Base-by-base conservation (phyloP, 2,113 vertebrate genomes). In the Argyrosomus japonicus region DNA sequence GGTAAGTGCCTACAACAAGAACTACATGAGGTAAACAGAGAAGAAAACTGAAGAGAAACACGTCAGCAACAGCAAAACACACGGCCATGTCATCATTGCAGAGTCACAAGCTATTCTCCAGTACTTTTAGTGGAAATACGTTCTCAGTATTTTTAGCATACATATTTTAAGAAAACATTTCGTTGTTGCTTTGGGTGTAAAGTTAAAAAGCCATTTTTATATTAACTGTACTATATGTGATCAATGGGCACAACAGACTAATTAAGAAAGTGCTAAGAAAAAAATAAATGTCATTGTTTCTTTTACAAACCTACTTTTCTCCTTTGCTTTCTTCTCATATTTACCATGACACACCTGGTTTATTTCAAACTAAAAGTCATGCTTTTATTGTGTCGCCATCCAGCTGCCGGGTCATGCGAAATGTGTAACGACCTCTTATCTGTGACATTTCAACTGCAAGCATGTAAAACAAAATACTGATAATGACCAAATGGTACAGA, bases 121-220 rank as follows among this genome's bases (percentile, higher is more conserved):
- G 88, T 93, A 92, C 80, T 86, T 87, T 93, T 90, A 94, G 91
- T 94, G 93, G 81, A 93, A 94, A 92, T 93, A 90, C 89, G 91
- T 92, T 92, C 87, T 91, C 92, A 92, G 93, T 94, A 93, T 95
- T 95, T 95, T 95, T 91, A 95, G 93, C 93, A 95, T 95, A 92
- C 93, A 90, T 93, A 91, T 94, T 94, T 94, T 93, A 91, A 93
- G 89, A 82, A 91, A 88, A 91, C 90, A 92, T 94, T 95, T 94
- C 74, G 88, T 93, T 93, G 92, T 94, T 95, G 95, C 95, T 96
- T 96, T 95, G 94, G 93, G 92, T 96, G 95, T 94, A 92, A 94
- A 95, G 93, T 92, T 92, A 92, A 94, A 94, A 96, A 95, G 94
- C 95, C 93, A 95, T 95, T 96, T 95, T 95, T 96, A 94, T 95